phyloP scores from a whole-genome alignment of 1,140 invertebrate genomes.

The Cyclargus thomasi region DNA sequence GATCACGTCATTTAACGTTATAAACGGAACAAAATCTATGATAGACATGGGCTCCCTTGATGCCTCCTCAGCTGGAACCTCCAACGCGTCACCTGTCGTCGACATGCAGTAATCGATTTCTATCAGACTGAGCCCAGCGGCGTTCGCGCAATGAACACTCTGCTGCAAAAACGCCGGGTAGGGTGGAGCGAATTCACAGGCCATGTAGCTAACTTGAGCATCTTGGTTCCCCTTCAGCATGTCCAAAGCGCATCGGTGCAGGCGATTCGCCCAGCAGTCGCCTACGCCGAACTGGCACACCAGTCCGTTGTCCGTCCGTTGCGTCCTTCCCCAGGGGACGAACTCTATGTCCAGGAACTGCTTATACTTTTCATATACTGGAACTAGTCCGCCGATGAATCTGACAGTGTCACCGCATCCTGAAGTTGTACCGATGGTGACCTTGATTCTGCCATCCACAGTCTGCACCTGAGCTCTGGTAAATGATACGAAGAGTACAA shows the following conservation, averaged over 20 bases:
- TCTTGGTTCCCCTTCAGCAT: slow-evolving; percentile 41
- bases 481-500: neutral
- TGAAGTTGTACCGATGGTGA: slow-evolving; percentile 48
- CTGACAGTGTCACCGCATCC: slow-evolving; percentile 41
- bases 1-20: slow-evolving; percentile 48
- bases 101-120: slow-evolving; percentile 47
- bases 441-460: slow-evolving; percentile 46
- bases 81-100: slow-evolving; percentile 36
- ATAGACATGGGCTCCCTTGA: slow-evolving; percentile 34
- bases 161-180: slow-evolving; percentile 36
- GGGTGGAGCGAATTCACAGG: slow-evolving; percentile 50
- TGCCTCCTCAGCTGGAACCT: slow-evolving; percentile 32
- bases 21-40: slow-evolving; percentile 51
- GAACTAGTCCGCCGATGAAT: slow-evolving; percentile 40
- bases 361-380: slow-evolving; percentile 43
- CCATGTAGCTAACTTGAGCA: slow-evolving; percentile 51
- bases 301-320: slow-evolving; percentile 33
- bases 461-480: slow-evolving; percentile 25
- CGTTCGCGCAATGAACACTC: slow-evolving; percentile 42
- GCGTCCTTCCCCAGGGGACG: slow-evolving; percentile 58
- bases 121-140: slow-evolving; percentile 37
- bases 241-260: slow-evolving; percentile 57
- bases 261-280: slow-evolving; percentile 60
- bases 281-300: slow-evolving; percentile 45
- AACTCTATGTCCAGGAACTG: slow-evolving; percentile 53